Evolutionary conservation across 2,888 invertebrate genomes (phyloP).

Genomic region (Cryptophagus acutangulus): DNA sequence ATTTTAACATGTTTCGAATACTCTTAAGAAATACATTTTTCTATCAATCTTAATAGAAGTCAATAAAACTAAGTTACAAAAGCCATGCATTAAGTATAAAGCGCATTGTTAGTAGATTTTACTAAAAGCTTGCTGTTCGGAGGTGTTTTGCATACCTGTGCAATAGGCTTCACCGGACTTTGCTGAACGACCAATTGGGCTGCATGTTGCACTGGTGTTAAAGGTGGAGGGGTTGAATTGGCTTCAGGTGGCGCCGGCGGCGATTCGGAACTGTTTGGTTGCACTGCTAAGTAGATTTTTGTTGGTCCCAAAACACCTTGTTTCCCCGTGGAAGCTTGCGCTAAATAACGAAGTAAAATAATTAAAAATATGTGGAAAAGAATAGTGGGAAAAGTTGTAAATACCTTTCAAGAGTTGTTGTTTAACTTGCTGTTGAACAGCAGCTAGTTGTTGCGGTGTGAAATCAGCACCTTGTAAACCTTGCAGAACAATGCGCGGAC

Average conservation of each 20-base stretch:
- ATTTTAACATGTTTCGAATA: too few relatives aligned
- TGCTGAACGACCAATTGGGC: conserved; percentile 36
- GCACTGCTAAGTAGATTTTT: conserved; percentile 80
- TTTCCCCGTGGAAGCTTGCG: conserved; percentile 82
- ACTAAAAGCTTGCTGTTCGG: conserved; percentile 41
- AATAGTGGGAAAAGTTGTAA: not conserved
- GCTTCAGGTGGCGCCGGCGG: conserved; percentile 9
- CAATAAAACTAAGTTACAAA: conserved; percentile 5
- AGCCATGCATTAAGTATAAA: conserved; percentile 19
- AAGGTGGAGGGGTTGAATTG: conserved; percentile 49
- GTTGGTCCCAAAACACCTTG: conserved; percentile 80
- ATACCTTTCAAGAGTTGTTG: conserved; percentile 81
- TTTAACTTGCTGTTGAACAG: conserved; percentile 85
- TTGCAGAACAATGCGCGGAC: conserved; percentile 80
- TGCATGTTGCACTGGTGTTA: conserved; percentile 50
- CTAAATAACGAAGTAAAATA: conserved; percentile 45
- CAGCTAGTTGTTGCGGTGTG: conserved; percentile 72
- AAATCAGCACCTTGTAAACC: conserved; percentile 79
- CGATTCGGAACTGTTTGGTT: conserved; percentile 58
- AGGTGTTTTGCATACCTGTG: conserved; percentile 45
- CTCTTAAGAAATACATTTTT: too few relatives aligned
- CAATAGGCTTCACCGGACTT: conserved; percentile 25
- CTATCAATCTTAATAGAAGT: too few relatives aligned
- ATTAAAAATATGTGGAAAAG: not conserved
- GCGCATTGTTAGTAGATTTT: conserved; percentile 38